A percentile compares a stretch with the other conserved stretches of the same genome.
These are phyloP conservation scores for Agrotis puta DNA, from an alignment of 2,888 invertebrate genomes.

Conservation along the genomic window DNA sequence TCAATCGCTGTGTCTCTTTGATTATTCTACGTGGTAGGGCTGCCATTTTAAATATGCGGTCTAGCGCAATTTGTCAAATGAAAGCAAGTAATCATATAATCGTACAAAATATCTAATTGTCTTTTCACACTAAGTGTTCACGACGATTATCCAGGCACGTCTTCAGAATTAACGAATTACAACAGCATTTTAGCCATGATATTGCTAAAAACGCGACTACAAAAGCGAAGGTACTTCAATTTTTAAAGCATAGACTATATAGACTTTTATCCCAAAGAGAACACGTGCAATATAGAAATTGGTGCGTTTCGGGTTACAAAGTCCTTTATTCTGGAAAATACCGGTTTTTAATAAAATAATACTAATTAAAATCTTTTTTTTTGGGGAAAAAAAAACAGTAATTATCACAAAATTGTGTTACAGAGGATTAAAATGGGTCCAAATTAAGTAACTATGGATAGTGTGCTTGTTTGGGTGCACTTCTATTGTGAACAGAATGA, in stretches of 20 bases:
- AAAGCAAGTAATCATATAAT: slow-evolving; percentile 90
- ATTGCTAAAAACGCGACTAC: slow-evolving; percentile 88
- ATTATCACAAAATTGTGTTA: too few species aligned
- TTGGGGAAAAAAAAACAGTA: too few species aligned
- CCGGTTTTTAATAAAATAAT: slow-evolving; percentile 48
- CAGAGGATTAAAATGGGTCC: too few species aligned
- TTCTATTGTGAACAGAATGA: neutral
- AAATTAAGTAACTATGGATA: neutral
- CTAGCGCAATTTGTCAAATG: slow-evolving; percentile 90
- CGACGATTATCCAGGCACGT: slow-evolving; percentile 85
- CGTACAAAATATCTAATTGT: slow-evolving; percentile 87
- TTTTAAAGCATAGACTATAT: slow-evolving; percentile 82
- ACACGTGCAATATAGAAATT: slow-evolving; percentile 83
- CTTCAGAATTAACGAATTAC: slow-evolving; percentile 82
- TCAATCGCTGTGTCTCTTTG: slow-evolving; percentile 99
- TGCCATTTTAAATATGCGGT: slow-evolving; percentile 94
- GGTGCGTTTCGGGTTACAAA: slow-evolving; percentile 71
- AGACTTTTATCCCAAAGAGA: slow-evolving; percentile 76
- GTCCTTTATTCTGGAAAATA: slow-evolving; percentile 19
- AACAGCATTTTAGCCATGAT: slow-evolving; percentile 88
- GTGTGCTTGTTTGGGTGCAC: too few species aligned
- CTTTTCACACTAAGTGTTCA: slow-evolving; percentile 85
- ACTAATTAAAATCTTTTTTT: neutral
- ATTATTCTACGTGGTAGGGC: slow-evolving; percentile 97
- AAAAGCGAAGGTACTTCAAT: slow-evolving; percentile 88